These are phyloP conservation scores for Rambutsinella grinnellia DNA, from an alignment of 2,888 invertebrate species.

Conservation along the genomic window DNA sequence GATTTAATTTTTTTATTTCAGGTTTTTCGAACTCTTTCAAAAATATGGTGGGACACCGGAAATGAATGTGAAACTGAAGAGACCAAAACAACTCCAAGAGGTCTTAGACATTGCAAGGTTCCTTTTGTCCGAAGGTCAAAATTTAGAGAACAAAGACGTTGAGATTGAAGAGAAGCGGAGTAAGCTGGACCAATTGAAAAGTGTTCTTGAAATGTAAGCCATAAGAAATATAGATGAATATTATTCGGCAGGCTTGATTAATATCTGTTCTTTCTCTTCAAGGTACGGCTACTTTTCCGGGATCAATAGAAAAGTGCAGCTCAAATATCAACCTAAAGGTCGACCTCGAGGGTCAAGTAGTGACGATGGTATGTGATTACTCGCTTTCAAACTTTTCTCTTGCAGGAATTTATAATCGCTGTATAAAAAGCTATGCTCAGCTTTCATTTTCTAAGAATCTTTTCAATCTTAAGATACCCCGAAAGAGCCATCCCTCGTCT, in stretches of 20 bases:
- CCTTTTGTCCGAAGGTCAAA: constrained; percentile 89
- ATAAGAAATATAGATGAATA: not conserved
- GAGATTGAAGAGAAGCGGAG: constrained; percentile 97
- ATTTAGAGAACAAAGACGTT: constrained; percentile 83
- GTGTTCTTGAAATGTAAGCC: constrained; percentile 97
- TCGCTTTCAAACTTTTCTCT: too few relatives aligned
- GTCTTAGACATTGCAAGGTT: constrained; percentile 96
- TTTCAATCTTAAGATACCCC: constrained; percentile 76
- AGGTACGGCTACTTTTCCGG: constrained; percentile 99
- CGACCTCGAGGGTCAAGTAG: constrained; percentile 91
- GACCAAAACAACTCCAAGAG: constrained; percentile 97
- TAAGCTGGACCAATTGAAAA: constrained; percentile 96
- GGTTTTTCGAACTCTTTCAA: constrained; percentile 98
- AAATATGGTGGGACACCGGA: constrained; percentile 96
- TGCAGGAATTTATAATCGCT: too few relatives aligned
- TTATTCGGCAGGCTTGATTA: not conserved
- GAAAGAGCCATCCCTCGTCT: constrained; percentile 92
- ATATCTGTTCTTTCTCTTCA: not conserved
- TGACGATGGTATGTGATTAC: constrained; percentile 90
- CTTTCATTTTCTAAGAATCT: not conserved
- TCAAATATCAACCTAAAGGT: constrained; percentile 98
- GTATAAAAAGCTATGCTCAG: too few relatives aligned
- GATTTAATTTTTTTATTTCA: constrained; percentile 68
- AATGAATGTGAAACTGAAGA: constrained; percentile 96
- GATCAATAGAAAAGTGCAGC: constrained; percentile 99